Conservation (phyloP, 2,888 invertebrate species). For the Perdita meconis region DNA sequence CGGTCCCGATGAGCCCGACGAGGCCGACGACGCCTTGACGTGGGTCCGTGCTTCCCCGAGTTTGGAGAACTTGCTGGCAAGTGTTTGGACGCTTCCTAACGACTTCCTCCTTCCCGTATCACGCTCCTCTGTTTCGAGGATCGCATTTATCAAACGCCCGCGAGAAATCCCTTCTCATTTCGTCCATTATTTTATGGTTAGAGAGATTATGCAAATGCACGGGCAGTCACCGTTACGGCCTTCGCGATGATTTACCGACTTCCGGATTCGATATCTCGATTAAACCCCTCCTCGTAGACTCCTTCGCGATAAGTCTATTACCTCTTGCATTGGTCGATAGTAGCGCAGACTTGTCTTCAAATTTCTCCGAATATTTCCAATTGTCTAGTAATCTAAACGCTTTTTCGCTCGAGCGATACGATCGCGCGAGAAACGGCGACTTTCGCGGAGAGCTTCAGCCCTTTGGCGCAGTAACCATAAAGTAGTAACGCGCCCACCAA, state of each 20-base stretch:
- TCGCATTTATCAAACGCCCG: constrained; percentile 65
- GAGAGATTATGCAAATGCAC: constrained; percentile 51
- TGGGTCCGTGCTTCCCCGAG: constrained; percentile 70
- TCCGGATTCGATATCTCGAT: constrained; percentile 18
- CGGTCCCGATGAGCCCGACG: constrained; percentile 61
- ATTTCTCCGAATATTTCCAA: background rate
- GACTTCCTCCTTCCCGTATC: constrained; percentile 55
- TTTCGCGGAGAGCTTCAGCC: constrained; percentile 50
- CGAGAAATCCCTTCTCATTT: constrained; percentile 47
- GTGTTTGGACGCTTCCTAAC: constrained; percentile 71
- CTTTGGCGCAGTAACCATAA: constrained; percentile 79
- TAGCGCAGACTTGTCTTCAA: no score
- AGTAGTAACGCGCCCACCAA: constrained; percentile 68
- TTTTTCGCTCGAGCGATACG: constrained; percentile 47
- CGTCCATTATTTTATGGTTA: constrained; percentile 50
- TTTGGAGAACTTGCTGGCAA: constrained; percentile 69
- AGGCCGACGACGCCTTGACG: constrained; percentile 72
- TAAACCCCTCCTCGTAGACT: constrained; percentile 3
- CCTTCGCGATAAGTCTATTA: constrained; percentile 27
- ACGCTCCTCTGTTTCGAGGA: constrained; percentile 50
- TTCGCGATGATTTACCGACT: constrained; percentile 50
- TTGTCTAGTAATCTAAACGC: no score
- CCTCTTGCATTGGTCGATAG: no score
- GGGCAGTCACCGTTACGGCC: constrained; percentile 16
- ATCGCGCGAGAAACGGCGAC: constrained; percentile 46